phyloP scores from a whole-genome alignment of 2,888 invertebrate genomes.

The Catotricha subobsoleta region DNA sequence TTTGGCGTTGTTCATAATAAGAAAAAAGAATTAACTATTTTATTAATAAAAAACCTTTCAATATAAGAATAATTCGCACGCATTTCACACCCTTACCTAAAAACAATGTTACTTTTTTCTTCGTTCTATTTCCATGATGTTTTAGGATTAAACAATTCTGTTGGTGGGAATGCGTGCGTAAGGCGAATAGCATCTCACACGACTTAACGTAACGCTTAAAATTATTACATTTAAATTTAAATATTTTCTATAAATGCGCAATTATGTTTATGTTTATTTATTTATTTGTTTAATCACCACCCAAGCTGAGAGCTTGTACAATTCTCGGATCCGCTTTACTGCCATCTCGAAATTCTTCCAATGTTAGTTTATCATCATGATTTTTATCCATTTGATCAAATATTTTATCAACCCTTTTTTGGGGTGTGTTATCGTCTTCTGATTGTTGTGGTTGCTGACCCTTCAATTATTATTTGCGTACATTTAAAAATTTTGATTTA shows the following conservation, averaged over 20 bases:
- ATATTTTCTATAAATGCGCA: background rate
- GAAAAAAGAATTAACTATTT: too few relatives aligned
- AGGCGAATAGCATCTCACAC: too few relatives aligned
- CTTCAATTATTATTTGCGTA: constrained; percentile 31
- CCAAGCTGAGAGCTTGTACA: constrained; percentile 83
- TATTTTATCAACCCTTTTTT: constrained; percentile 94
- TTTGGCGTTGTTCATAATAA: too few relatives aligned
- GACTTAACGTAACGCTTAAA: background rate
- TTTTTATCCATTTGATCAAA: constrained; percentile 99
- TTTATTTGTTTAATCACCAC: constrained; percentile 41
- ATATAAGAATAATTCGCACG: too few relatives aligned
- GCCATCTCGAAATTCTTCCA: constrained; percentile 93
- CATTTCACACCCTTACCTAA: too few relatives aligned
- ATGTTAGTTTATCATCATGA: constrained; percentile 86
- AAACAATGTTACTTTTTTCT: too few relatives aligned
- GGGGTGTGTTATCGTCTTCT: constrained; percentile 81
- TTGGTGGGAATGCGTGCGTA: too few relatives aligned
- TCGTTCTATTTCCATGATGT: too few relatives aligned
- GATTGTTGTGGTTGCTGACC: constrained; percentile 74
- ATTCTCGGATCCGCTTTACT: constrained; percentile 97
- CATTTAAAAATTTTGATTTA: background rate
- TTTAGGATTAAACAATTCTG: too few relatives aligned
- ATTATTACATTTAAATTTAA: background rate
- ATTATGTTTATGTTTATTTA: background rate
- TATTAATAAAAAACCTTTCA: too few relatives aligned